phyloP scores from a whole-genome alignment of 2,888 invertebrate genomes.

The Agrotis segetum region DNA sequence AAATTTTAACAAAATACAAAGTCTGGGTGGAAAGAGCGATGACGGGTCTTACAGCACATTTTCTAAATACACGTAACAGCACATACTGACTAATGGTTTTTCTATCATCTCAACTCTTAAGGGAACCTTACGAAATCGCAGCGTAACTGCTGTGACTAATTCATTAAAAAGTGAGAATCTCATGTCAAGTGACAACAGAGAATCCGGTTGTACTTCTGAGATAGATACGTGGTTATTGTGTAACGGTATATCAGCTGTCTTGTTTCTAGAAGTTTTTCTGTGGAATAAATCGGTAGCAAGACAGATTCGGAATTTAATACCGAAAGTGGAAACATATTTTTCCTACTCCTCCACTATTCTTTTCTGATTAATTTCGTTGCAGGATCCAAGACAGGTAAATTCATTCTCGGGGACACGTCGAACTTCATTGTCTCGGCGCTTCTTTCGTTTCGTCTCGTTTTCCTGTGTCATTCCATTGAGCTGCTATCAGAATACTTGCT shows the following conservation, averaged over 20 bases:
- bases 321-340: too few relatives aligned
- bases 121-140: slow-evolving; percentile 39
- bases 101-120: slow-evolving; percentile 11
- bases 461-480: too few relatives aligned
- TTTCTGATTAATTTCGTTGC: too few relatives aligned
- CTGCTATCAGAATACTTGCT: too few relatives aligned
- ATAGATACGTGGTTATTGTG: slow-evolving; percentile 34
- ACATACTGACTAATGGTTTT: slow-evolving; percentile 35
- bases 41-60: slow-evolving; percentile 16
- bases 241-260: slow-evolving; percentile 30
- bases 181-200: slow-evolving; percentile 12
- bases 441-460: too few relatives aligned
- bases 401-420: too few relatives aligned
- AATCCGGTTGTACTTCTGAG: slow-evolving; percentile 29
- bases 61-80: slow-evolving; percentile 5
- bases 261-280: neutral
- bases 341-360: too few relatives aligned
- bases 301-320: neutral
- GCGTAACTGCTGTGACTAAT: slow-evolving; percentile 37
- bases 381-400: too few relatives aligned
- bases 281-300: neutral
- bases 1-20: slow-evolving; percentile 27
- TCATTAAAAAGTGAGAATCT: slow-evolving; percentile 43
- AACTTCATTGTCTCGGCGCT: too few relatives aligned
- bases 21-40: slow-evolving; percentile 14